Conservation (phyloP, 1,140 invertebrate species). For the Lerema accius region DNA sequence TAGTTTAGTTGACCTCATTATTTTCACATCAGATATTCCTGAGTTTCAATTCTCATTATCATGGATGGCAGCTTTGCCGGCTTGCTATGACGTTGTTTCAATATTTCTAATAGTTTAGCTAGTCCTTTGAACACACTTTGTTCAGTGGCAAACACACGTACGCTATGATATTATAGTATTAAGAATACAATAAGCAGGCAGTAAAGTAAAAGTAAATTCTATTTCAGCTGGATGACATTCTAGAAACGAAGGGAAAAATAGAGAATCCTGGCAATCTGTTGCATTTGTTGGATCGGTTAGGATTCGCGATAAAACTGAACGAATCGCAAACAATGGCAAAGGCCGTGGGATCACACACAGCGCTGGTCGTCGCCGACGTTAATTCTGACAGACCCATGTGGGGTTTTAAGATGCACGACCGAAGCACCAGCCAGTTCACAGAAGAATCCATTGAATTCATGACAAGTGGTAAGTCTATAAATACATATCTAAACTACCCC, state of each 20-base stretch:
- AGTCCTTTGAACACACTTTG: too few relatives aligned
- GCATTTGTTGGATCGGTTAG: conserved; percentile 64
- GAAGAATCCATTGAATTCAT: conserved; percentile 62
- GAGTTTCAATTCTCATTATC: too few relatives aligned
- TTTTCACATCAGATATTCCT: too few relatives aligned
- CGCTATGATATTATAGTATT: too few relatives aligned
- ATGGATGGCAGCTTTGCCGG: too few relatives aligned
- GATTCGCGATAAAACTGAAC: conserved; percentile 55
- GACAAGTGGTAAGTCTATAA: conserved; percentile 41
- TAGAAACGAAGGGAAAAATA: conserved; percentile 53
- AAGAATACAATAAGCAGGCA: too few relatives aligned
- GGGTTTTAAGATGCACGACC: conserved; percentile 61
- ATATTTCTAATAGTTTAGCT: too few relatives aligned
- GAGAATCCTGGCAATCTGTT: conserved; percentile 67
- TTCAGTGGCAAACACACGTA: too few relatives aligned
- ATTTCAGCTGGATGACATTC: conserved; percentile 66
- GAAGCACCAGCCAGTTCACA: conserved; percentile 52
- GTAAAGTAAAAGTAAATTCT: too few relatives aligned
- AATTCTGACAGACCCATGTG: conserved; percentile 49
- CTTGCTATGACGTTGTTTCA: too few relatives aligned
- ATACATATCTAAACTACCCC: too few relatives aligned
- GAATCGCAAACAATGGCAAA: conserved; percentile 39
- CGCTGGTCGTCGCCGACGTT: conserved; percentile 64
- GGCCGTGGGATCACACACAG: conserved; percentile 63
- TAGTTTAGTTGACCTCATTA: too few relatives aligned